phyloP scores from a whole-genome alignment of 2,888 invertebrate genomes.

The Eulithis testata region DNA sequence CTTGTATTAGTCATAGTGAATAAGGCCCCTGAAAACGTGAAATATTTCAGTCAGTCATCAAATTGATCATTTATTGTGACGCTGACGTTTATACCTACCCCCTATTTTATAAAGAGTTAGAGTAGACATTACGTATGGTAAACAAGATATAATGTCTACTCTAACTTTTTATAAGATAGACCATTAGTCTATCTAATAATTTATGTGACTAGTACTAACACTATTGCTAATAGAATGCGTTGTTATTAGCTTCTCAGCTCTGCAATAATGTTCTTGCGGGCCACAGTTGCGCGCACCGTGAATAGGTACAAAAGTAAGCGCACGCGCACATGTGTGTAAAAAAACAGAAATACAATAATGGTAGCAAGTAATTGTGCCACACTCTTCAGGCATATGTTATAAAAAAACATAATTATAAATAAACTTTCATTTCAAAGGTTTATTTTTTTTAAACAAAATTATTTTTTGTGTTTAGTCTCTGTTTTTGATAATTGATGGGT shows the following conservation, averaged over 20 bases:
- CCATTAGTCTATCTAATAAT: too few species aligned
- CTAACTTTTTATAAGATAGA: too few species aligned
- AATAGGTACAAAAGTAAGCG: slow-evolving; percentile 56
- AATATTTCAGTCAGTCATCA: too few species aligned
- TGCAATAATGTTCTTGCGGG: slow-evolving; percentile 39
- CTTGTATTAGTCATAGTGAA: too few species aligned
- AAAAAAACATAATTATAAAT: slow-evolving; percentile 69
- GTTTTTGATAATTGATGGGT: slow-evolving; percentile 29
- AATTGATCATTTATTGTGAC: too few species aligned
- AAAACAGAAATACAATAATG: slow-evolving; percentile 78
- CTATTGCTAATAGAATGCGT: too few species aligned
- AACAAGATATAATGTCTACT: too few species aligned
- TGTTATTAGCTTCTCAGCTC: neutral
- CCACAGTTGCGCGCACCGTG: slow-evolving; percentile 45
- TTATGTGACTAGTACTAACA: too few species aligned
- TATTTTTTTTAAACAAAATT: slow-evolving; percentile 37
- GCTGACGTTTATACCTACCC: too few species aligned
- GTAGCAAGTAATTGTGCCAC: slow-evolving; percentile 79
- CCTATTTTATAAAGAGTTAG: too few species aligned
- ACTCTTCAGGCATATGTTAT: slow-evolving; percentile 64
- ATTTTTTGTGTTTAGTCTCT: slow-evolving; percentile 18
- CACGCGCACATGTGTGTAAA: slow-evolving; percentile 71
- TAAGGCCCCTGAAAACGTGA: too few species aligned
- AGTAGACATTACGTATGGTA: too few species aligned
- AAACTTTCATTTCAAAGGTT: slow-evolving; percentile 71